Evolutionary conservation across 2,113 vertebrate genomes (phyloP).

Genomic region (Melanerpes aurifrons): DNA sequence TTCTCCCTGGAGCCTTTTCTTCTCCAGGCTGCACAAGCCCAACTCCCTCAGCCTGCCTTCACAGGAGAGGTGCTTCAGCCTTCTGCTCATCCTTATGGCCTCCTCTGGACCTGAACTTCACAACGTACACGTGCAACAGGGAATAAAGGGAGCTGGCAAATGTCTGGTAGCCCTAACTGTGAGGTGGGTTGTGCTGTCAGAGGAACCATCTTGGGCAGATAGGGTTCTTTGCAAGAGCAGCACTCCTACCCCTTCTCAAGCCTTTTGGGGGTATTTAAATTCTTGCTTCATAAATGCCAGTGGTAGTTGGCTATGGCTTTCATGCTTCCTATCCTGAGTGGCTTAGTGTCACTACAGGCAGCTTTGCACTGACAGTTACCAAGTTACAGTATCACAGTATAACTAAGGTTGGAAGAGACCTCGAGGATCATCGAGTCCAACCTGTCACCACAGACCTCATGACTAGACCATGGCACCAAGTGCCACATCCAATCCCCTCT

Average conservation of each 20-base stretch:
- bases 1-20: no score
- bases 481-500: no score
- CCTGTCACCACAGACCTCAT: no score
- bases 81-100: no score
- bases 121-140: neutral
- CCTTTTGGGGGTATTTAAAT: conserved; percentile 3
- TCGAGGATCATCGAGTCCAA: no score
- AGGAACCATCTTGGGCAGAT: neutral
- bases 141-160: neutral
- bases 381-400: neutral
- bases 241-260: neutral
- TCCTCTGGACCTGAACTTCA: neutral
- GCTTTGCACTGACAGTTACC: neutral
- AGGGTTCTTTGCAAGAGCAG: neutral
- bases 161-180: neutral
- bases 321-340: neutral
- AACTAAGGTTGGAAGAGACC: no score
- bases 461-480: no score
- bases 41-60: no score
- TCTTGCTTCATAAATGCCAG: neutral
- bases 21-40: no score
- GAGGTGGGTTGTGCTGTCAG: neutral
- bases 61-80: no score
- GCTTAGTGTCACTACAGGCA: neutral
- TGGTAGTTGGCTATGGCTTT: neutral